A percentile compares a stretch with the other conserved stretches of the same genome.
These are phyloP conservation scores for Euglossa dilemma DNA, from an alignment of 1,140 invertebrate species.

Conservation along the genomic window DNA sequence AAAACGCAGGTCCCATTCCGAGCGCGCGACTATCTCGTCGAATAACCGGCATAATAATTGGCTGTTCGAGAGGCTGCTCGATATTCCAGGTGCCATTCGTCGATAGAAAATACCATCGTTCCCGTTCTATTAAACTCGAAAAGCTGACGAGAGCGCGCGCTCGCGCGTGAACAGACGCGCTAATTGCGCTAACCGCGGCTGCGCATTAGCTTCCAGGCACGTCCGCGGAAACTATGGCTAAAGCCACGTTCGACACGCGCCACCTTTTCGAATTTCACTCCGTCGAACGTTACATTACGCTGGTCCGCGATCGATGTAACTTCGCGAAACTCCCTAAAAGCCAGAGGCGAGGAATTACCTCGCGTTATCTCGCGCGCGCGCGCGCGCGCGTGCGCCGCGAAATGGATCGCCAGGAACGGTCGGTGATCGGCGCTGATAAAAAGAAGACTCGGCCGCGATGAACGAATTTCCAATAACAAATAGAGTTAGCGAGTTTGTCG, in stretches of 20 bases:
- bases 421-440: not conserved
- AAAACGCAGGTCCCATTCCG: not conserved
- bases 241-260: not conserved
- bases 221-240: not conserved
- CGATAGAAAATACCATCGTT: not conserved
- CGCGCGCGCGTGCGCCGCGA: too few relatives aligned
- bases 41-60: not conserved
- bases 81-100: not conserved
- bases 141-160: not conserved
- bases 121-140: not conserved
- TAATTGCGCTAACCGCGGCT: not conserved
- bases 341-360: not conserved
- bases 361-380: not conserved
- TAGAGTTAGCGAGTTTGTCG: too few relatives aligned
- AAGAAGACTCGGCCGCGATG: not conserved
- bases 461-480: not conserved
- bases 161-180: not conserved
- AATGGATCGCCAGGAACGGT: not conserved
- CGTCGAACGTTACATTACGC: not conserved
- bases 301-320: not conserved
- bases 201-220: not conserved
- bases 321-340: slow-evolving; percentile 7
- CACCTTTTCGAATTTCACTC: slow-evolving; percentile 29
- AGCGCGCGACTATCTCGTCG: not conserved
- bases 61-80: not conserved